Conservation (phyloP, 2,888 invertebrate species). For the Euplagia quadripunctaria region DNA sequence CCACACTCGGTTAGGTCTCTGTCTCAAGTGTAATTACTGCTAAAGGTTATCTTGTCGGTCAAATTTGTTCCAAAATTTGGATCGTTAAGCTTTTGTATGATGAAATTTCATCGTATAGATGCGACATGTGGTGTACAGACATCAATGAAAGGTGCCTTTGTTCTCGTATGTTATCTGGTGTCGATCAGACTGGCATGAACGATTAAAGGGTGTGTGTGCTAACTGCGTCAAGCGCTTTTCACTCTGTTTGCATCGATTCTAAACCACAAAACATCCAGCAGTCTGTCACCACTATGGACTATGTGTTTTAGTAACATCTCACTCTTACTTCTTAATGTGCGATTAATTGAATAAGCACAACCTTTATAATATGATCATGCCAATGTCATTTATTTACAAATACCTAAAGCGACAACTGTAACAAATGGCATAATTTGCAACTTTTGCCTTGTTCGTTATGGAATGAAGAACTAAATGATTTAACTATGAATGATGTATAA, state of each 20-base stretch:
- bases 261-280: constrained; percentile 32
- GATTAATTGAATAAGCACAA: constrained; percentile 10
- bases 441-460: no score
- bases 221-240: constrained; percentile 24
- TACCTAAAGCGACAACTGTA: no score
- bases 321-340: constrained; percentile 16
- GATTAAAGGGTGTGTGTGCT: constrained; percentile 33
- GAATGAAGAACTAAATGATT: no score
- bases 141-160: constrained; percentile 34
- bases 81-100: constrained; percentile 23
- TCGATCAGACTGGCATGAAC: constrained; percentile 34
- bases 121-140: neutral
- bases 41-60: constrained; percentile 35
- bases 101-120: constrained; percentile 13
- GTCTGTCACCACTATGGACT: constrained; percentile 23
- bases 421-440: no score
- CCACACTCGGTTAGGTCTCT: constrained; percentile 48
- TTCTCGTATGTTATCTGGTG: constrained; percentile 29
- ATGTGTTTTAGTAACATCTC: constrained; percentile 24
- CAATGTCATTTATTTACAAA: neutral
- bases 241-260: constrained; percentile 37
- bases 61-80: constrained; percentile 28
- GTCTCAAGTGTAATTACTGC: constrained; percentile 49
- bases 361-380: neutral
- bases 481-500: no score